A percentile compares a stretch with the other conserved stretches of the same genome.
These are phyloP conservation scores for Drosophila arawakana DNA, from an alignment of 1,140 invertebrate genomes.

Conservation along the genomic window DNA sequence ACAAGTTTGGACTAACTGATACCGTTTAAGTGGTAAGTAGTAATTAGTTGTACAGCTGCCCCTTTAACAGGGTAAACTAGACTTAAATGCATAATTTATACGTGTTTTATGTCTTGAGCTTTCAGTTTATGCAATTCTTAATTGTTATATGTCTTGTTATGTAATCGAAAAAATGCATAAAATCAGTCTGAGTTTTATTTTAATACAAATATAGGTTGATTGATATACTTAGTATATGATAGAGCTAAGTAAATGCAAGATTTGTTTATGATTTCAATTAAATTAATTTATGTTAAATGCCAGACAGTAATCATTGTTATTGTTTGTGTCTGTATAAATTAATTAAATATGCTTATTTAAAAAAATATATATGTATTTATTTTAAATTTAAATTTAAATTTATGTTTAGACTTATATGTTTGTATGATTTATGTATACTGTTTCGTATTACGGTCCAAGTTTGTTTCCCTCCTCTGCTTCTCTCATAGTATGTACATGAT, in stretches of 20 bases:
- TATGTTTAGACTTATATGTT: constrained; percentile 6
- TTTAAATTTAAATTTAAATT: constrained; percentile 16
- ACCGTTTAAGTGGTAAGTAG: not conserved
- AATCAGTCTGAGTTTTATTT: constrained; percentile 78
- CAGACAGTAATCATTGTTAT: not conserved
- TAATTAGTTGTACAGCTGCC: not conserved
- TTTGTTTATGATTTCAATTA: constrained; percentile 34
- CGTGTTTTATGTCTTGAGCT: constrained; percentile 36
- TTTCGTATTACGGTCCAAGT: constrained; percentile 14
- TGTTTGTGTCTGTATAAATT: constrained; percentile 38
- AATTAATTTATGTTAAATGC: constrained; percentile 32
- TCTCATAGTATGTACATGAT: constrained; percentile 33
- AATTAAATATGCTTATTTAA: constrained; percentile 54
- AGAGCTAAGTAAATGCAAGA: constrained; percentile 46
- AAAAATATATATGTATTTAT: constrained; percentile 45
- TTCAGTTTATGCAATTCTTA: constrained; percentile 28
- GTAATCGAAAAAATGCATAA: constrained; percentile 63
- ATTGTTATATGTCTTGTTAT: constrained; percentile 33
- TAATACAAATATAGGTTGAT: constrained; percentile 46
- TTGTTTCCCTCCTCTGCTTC: not conserved
- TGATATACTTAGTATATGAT: constrained; percentile 33
- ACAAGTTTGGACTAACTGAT: not conserved
- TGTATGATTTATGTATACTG: constrained; percentile 25
- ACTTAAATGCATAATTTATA: not conserved
- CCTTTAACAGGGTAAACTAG: not conserved